Base-by-base conservation (phyloP, 2,113 vertebrate species). In the Lucifuga dentata region DNA sequence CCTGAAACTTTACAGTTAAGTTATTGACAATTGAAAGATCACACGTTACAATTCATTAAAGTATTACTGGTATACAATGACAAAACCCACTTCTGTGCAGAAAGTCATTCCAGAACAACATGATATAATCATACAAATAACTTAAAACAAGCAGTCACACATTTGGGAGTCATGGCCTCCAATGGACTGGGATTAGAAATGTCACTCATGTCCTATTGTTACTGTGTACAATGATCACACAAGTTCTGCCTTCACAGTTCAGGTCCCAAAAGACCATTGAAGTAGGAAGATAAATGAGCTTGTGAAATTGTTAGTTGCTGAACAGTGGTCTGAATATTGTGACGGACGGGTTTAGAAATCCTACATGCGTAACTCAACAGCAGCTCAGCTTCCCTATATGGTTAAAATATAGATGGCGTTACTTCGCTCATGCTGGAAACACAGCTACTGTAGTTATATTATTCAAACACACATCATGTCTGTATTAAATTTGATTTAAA, bases 231-330 rank as follows among this genome's bases (percentile, higher is more conserved):
- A 60, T 15, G 1, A 24, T 19, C 36, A 56, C 15, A 13, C 23
- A 23, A 48, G 20, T 58, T 51, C 40, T 12, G 24, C 75, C 64
- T 23, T 8, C 48, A 61, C 68, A 80, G 32, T 58, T 19, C 2
- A 50, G 9, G 4, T 5, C 16, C 2, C 8, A 16, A 35, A 24
- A 69, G 35, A 16, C 2, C 1, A 33, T 7, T 23, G 7, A 15
- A 17, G 61, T 32, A 11, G n/a, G 51, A 38, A 13, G 5, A 21
- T 1, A 60, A n/a, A 12, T 5, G 61, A 51, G 55, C 46, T 84
- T 86, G 61, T 64, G 76, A 76, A 86, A 88, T 61, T 12, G 72
- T 89, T 86, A 84, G 84, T 83, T 90, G 72, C 74, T 67, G 66
- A 66, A 85, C 49, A 51, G 40, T 64, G 43, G 74, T 66, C 2